Evolutionary conservation across 2,888 invertebrate genomes (phyloP).

Genomic region (Drosophila kanekoi): DNA sequence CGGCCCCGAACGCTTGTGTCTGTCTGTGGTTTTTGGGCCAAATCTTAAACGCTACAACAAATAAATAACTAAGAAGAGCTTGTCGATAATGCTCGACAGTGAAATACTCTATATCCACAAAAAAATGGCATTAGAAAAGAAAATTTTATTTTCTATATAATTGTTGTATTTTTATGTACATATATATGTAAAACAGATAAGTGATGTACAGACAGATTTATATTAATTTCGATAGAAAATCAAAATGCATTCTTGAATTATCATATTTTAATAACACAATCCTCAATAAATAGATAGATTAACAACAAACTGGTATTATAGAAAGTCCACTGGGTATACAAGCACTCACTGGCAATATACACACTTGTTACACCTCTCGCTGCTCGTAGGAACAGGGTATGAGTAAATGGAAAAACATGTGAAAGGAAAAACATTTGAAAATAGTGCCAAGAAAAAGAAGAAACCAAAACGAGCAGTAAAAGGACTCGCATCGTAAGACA

Average conservation of each 20-base stretch:
- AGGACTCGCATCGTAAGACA: slow-evolving; percentile 11
- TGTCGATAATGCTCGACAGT: neutral
- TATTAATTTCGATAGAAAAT: no score
- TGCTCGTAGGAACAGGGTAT: slow-evolving; percentile 11
- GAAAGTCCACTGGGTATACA: neutral
- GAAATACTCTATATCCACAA: slow-evolving; percentile 11
- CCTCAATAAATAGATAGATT: no score
- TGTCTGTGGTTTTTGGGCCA: slow-evolving; percentile 45
- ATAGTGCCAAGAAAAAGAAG: slow-evolving; percentile 56
- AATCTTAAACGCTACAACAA: slow-evolving; percentile 41
- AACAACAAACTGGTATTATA: no score
- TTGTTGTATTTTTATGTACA: no score
- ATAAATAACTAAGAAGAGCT: slow-evolving; percentile 16
- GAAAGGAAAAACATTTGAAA: slow-evolving; percentile 59
- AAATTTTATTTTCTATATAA: no score
- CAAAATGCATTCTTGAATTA: no score
- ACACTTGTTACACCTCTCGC: slow-evolving; percentile 1
- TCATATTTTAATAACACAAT: no score
- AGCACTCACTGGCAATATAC: neutral
- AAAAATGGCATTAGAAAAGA: no score
- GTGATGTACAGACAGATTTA: no score
- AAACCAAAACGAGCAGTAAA: slow-evolving; percentile 49
- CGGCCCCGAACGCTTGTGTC: slow-evolving; percentile 30
- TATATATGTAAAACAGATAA: no score
- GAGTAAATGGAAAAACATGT: slow-evolving; percentile 34